A percentile compares a stretch with the other conserved stretches of the same genome.
Conservation (phyloP, 2,797 vertebrate species). For the Chelonia mydas region DNA sequence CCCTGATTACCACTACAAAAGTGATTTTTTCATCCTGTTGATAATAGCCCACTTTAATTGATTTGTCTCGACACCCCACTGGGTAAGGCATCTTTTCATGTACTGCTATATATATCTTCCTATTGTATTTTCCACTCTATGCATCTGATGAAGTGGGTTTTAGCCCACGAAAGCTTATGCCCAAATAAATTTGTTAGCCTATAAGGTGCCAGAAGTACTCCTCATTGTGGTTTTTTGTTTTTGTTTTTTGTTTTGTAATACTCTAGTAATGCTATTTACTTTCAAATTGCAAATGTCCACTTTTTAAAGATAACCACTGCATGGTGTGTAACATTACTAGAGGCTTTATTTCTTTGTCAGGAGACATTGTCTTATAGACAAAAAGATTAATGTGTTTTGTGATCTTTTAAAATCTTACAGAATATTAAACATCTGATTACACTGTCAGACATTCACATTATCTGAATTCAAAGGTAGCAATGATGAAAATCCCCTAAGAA, state of each 20-base stretch:
- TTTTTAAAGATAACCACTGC: neutral
- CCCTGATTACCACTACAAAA: no score
- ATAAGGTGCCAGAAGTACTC: no score
- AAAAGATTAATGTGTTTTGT: neutral
- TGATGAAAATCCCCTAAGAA: constrained; percentile 10
- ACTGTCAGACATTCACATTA: neutral
- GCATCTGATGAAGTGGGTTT: no score
- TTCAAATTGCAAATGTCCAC: neutral
- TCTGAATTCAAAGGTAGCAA: constrained; percentile 11
- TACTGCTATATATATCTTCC: no score
- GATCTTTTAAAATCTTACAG: constrained; percentile 14
- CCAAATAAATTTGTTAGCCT: no score
- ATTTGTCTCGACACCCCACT: no score
- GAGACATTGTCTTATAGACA: neutral
- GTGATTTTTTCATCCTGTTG: no score
- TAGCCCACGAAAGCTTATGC: no score
- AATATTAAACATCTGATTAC: constrained; percentile 1
- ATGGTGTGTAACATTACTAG: fast-evolving
- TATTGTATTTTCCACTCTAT: no score
- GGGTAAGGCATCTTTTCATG: no score
- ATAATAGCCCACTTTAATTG: no score
- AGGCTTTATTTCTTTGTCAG: neutral
- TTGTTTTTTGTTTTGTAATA: neutral
- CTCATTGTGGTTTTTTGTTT: no score
- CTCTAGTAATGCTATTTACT: neutral